These are phyloP conservation scores for Proisotoma minuta DNA, from an alignment of 2,888 invertebrate genomes.

Conservation along the genomic window DNA sequence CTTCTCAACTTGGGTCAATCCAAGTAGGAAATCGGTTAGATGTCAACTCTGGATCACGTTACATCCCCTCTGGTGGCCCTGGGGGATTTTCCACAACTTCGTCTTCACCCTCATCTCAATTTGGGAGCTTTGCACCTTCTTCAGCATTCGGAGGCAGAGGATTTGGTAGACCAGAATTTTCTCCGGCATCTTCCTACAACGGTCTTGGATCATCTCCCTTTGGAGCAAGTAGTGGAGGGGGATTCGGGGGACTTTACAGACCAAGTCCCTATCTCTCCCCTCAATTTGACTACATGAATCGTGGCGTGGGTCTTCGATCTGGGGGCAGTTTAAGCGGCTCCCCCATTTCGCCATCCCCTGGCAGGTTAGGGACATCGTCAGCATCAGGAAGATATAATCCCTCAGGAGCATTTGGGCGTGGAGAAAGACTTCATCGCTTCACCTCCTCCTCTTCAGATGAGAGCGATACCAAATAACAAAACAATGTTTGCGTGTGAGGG, in stretches of 20 bases:
- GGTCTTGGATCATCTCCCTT: too few species aligned
- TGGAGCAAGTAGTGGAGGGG: not conserved
- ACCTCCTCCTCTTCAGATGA: not conserved
- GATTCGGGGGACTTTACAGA: not conserved
- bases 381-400: not conserved
- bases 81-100: not conserved
- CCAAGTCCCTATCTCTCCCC: not conserved
- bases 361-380: not conserved
- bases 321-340: not conserved
- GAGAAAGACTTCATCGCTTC: not conserved
- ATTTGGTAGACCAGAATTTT: not conserved
- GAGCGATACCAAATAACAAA: not conserved
- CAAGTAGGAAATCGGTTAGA: not conserved
- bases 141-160: not conserved
- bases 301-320: not conserved
- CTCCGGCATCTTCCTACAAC: not conserved
- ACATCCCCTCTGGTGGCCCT: conserved; percentile 1
- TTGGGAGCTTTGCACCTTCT: not conserved
- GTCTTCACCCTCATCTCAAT: not conserved
- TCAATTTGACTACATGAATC: not conserved
- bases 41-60: not conserved
- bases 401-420: not conserved
- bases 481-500: too few species aligned
- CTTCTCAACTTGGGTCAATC: not conserved
- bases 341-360: not conserved